Percentiles rank a stretch among this genome's conserved stretches.
These are phyloP conservation scores for Drosophila rellima DNA, from an alignment of 2,888 invertebrate species.

Conservation along the genomic window DNA sequence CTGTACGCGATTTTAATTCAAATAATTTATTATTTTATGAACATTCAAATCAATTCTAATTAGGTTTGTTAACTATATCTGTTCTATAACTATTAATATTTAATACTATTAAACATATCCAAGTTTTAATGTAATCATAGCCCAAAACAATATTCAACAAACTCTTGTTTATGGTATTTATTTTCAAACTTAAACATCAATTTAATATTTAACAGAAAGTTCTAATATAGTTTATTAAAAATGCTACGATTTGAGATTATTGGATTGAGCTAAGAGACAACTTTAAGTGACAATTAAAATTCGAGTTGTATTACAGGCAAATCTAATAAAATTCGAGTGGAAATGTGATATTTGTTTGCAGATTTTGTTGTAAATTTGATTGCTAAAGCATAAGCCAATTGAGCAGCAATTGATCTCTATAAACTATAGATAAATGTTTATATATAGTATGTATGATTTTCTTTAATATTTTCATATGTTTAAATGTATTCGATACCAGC, in stretches of 20 bases:
- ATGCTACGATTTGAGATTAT: constrained; percentile 38
- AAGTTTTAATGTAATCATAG: constrained; percentile 21
- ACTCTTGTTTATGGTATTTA: constrained; percentile 29
- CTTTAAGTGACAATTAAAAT: constrained; percentile 30
- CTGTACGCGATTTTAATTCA: constrained; percentile 11
- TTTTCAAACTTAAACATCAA: constrained; percentile 38
- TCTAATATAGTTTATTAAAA: constrained; percentile 25
- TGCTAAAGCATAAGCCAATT: constrained; percentile 17
- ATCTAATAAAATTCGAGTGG: constrained; percentile 55
- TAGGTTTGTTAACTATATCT: constrained; percentile 5
- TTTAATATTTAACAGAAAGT: constrained; percentile 30
- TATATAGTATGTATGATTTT: constrained; percentile 12
- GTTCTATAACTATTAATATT: neutral
- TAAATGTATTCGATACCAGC: constrained; percentile 82
- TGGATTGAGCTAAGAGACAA: constrained; percentile 25
- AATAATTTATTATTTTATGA: constrained; percentile 6
- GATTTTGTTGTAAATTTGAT: constrained; percentile 15
- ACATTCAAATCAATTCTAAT: constrained; percentile 16
- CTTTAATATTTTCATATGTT: constrained; percentile 27
- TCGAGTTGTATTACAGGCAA: constrained; percentile 39
- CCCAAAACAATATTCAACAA: constrained; percentile 17
- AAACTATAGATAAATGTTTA: constrained; percentile 18
- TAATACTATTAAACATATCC: constrained; percentile 9
- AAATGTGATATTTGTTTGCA: constrained; percentile 24
- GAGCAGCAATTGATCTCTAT: constrained; percentile 25